A percentile compares a stretch with the other conserved stretches of the same genome.
Conservation (phyloP, 1,140 invertebrate species). For the Vanessa tameamea region DNA sequence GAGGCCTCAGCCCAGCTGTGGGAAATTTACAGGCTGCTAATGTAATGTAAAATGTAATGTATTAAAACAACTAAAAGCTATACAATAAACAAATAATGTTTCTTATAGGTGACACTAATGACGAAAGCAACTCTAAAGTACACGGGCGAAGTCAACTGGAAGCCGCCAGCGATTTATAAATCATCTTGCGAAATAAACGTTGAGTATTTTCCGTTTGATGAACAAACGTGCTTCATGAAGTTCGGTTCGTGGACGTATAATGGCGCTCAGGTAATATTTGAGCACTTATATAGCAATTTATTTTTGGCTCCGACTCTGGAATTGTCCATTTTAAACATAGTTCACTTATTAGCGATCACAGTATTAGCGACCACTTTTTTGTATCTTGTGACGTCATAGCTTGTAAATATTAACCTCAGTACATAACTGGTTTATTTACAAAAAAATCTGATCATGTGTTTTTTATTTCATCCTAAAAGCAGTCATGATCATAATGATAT, state of each 20-base stretch:
- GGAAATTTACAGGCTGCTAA: no score
- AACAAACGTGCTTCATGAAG: slow-evolving; percentile 96
- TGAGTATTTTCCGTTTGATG: slow-evolving; percentile 97
- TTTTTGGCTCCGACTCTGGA: neutral
- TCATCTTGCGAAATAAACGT: slow-evolving; percentile 98
- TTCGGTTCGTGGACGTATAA: slow-evolving; percentile 98
- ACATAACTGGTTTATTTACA: no score
- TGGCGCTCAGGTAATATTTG: slow-evolving; percentile 86
- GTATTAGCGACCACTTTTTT: no score
- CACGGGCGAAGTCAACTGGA: slow-evolving; percentile 96
- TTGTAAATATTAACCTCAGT: no score
- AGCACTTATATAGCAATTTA: neutral
- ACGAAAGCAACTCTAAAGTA: slow-evolving; percentile 96
- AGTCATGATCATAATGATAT: no score
- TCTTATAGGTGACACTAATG: slow-evolving; percentile 91
- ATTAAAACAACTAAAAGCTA: no score
- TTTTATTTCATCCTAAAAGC: no score
- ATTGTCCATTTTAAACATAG: neutral
- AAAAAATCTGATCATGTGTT: no score
- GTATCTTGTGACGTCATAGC: no score
- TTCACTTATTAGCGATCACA: neutral
- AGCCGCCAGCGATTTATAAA: slow-evolving; percentile 99
- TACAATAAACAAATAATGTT: neutral
- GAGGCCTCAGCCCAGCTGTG: no score
- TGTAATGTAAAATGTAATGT: no score